These are phyloP conservation scores for Leucoma salicis DNA, from an alignment of 2,888 invertebrate species.

Conservation along the genomic window DNA sequence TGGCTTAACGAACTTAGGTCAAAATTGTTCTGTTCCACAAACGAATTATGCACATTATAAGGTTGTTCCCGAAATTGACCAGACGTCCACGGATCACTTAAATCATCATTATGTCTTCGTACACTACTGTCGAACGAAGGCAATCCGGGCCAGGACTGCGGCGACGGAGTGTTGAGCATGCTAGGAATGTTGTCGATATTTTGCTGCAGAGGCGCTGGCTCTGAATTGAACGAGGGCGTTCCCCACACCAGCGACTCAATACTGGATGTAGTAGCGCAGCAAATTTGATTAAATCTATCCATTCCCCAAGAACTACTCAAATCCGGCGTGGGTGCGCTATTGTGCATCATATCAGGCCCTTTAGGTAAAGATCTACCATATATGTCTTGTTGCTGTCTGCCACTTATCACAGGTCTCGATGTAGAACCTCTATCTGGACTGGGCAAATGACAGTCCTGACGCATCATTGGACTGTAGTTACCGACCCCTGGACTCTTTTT, in stretches of 20 bases:
- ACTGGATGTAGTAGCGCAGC: slow-evolving; percentile 40
- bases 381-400: slow-evolving; percentile 51
- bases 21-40: slow-evolving; percentile 67
- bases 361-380: slow-evolving; percentile 56
- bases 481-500: slow-evolving; percentile 72
- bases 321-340: slow-evolving; percentile 48
- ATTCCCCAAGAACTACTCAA: slow-evolving; percentile 58
- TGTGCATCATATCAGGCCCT: slow-evolving; percentile 52
- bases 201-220: slow-evolving; percentile 38
- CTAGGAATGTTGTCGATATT: slow-evolving; percentile 50
- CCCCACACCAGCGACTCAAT: slow-evolving; percentile 69
- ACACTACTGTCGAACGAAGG: slow-evolving; percentile 57
- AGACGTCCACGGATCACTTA: slow-evolving; percentile 66
- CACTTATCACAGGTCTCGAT: slow-evolving; percentile 40
- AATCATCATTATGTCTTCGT: slow-evolving; percentile 48
- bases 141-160: slow-evolving; percentile 59
- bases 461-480: slow-evolving; percentile 70
- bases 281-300: slow-evolving; percentile 56
- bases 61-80: slow-evolving; percentile 73
- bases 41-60: slow-evolving; percentile 60
- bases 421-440: slow-evolving; percentile 60
- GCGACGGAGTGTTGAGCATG: slow-evolving; percentile 60
- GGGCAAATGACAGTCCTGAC: slow-evolving; percentile 66
- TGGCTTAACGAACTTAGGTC: slow-evolving; percentile 59
- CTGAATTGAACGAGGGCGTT: slow-evolving; percentile 42